phyloP scores from a whole-genome alignment of 2,113 vertebrate genomes.

The Gallinago media region DNA sequence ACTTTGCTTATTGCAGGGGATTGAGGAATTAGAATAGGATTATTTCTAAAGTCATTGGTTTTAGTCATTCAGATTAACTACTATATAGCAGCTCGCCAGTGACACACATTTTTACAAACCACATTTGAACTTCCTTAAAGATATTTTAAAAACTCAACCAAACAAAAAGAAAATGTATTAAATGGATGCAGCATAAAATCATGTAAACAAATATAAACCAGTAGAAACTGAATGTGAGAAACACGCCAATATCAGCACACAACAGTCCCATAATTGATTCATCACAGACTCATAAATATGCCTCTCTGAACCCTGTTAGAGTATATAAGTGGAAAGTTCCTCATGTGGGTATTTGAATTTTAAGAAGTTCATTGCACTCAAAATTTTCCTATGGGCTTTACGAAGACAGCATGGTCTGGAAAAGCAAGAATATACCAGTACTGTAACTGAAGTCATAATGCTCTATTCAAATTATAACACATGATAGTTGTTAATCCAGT shows the following conservation, averaged over 20 bases:
- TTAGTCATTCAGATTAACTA: neutral
- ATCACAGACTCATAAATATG: neutral
- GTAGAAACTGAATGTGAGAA: neutral
- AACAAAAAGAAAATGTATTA: neutral
- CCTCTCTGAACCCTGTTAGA: neutral
- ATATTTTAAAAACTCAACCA: neutral
- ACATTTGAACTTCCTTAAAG: neutral
- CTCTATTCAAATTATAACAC: neutral
- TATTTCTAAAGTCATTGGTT: neutral
- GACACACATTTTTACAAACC: neutral
- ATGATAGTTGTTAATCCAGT: neutral
- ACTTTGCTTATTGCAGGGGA: neutral
- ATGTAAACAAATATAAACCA: neutral
- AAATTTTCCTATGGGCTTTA: neutral
- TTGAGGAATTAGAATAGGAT: neutral
- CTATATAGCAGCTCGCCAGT: neutral
- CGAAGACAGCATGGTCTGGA: neutral
- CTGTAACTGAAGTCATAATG: neutral
- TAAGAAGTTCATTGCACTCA: neutral
- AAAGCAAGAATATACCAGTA: neutral
- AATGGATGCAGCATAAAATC: neutral
- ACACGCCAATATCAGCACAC: neutral
- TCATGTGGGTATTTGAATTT: neutral
- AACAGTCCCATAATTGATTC: rapidly evolving
- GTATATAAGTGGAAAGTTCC: neutral